A percentile compares a stretch with the other conserved stretches of the same genome.
phyloP scores from a whole-genome alignment of 2,113 vertebrate genomes.

The Panthera tigris region DNA sequence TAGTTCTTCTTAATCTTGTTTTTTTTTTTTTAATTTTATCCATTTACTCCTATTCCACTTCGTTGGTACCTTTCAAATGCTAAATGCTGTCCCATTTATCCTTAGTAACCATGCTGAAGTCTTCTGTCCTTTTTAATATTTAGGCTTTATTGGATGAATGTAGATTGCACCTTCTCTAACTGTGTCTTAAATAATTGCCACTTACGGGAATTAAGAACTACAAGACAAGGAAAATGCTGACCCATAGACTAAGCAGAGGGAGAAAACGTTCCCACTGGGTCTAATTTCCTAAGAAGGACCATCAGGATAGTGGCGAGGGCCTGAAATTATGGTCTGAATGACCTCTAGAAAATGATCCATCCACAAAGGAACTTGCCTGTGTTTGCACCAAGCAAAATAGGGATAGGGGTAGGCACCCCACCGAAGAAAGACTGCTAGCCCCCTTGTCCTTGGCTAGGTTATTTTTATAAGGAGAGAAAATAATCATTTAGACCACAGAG shows the following conservation, averaged over 20 bases:
- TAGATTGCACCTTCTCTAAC: conserved; percentile 86
- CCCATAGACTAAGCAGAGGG: conserved; percentile 84
- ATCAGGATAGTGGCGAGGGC: conserved; percentile 81
- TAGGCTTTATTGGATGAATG: conserved; percentile 88
- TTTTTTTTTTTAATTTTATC: conserved; percentile 72
- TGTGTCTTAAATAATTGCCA: conserved; percentile 88
- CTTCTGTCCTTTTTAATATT: conserved; percentile 88
- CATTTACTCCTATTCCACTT: conserved; percentile 77
- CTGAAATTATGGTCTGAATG: conserved; percentile 83
- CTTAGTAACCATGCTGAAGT: conserved; percentile 83
- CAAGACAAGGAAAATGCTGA: conserved; percentile 87
- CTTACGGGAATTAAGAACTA: conserved; percentile 88
- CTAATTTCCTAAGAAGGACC: conserved; percentile 86
- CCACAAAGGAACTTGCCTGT: conserved; percentile 79
- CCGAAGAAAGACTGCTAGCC: conserved; percentile 63
- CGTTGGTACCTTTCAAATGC: conserved; percentile 81
- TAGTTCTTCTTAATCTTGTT: conserved; percentile 69
- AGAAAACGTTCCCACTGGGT: conserved; percentile 85
- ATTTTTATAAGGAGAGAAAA: conserved; percentile 43
- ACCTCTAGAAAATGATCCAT: conserved; percentile 84
- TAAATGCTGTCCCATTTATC: conserved; percentile 84
- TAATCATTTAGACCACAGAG: conserved; percentile 52
- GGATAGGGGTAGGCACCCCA: conserved; percentile 55
- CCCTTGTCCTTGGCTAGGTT: conserved; percentile 70
- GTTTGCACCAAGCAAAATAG: conserved; percentile 79